phyloP scores from a whole-genome alignment of 2,888 invertebrate genomes.

The Hymenopus coronatus region DNA sequence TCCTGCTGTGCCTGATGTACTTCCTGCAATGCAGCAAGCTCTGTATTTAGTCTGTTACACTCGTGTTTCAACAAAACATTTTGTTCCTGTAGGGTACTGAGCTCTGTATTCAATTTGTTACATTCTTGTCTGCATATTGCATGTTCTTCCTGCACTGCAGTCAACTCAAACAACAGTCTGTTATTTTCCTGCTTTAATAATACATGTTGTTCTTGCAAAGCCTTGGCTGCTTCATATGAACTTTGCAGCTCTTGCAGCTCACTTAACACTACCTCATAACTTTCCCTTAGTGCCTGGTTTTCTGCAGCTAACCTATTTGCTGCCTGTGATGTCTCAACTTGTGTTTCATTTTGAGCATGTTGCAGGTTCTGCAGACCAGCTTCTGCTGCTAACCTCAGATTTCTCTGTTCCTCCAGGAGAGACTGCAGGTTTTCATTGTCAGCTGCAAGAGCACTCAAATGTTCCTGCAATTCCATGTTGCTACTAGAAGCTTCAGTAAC shows the following conservation, averaged over 20 bases:
- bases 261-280: not conserved
- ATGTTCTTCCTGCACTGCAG: not conserved
- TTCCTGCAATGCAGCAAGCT: constrained; percentile 53
- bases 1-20: constrained; percentile 42
- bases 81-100: constrained; percentile 23
- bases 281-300: not conserved
- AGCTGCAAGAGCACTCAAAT: constrained; percentile 56
- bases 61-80: constrained; percentile 16
- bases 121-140: not conserved
- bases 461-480: constrained; percentile 51
- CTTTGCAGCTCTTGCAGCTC: not conserved
- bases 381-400: constrained; percentile 43
- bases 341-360: not conserved
- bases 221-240: not conserved
- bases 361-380: constrained; percentile 31
- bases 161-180: not conserved
- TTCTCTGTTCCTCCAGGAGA: constrained; percentile 54
- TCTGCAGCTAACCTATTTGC: not conserved
- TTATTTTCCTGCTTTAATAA: not conserved
- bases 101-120: not conserved
- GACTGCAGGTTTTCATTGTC: constrained; percentile 60
- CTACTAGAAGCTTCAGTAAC: not conserved
- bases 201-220: not conserved
- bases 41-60: constrained; percentile 47
- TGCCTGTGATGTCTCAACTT: not conserved